Conservation (phyloP, 2,113 vertebrate species). For the Poecilia latipinna region DNA sequence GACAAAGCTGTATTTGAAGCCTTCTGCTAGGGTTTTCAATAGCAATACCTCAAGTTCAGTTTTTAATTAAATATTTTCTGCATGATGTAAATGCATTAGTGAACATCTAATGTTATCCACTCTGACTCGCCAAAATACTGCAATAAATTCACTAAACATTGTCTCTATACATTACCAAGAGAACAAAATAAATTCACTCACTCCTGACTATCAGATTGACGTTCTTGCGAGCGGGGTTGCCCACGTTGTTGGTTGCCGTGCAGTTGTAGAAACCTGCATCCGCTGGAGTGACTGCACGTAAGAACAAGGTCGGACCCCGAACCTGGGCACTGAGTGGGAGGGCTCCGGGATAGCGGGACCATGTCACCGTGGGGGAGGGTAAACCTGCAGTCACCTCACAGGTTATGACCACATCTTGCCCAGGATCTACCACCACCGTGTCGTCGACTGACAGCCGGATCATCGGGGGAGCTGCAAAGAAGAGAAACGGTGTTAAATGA, state of each 20-base stretch:
- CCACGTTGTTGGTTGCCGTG: constrained; percentile 94
- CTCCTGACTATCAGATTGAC: constrained; percentile 91
- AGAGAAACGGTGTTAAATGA: constrained; percentile 2
- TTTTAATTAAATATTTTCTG: neutral
- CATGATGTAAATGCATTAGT: neutral
- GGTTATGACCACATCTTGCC: constrained; percentile 89
- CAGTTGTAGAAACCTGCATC: constrained; percentile 96
- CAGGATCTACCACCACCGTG: constrained; percentile 92
- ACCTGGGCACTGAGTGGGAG: constrained; percentile 86
- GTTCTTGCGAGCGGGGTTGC: constrained; percentile 94
- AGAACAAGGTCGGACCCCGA: constrained; percentile 83
- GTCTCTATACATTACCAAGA: neutral
- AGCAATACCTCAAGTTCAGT: neutral
- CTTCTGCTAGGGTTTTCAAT: neutral
- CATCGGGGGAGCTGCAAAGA: constrained; percentile 73
- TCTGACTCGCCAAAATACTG: neutral
- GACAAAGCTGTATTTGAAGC: neutral
- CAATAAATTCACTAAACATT: neutral
- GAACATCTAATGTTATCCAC: neutral
- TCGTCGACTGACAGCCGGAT: constrained; percentile 86
- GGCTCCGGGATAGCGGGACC: constrained; percentile 87
- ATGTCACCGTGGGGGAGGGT: constrained; percentile 86
- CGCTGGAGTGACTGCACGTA: constrained; percentile 84
- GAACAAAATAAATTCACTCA: constrained; percentile 51
- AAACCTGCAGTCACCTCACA: constrained; percentile 89